Evolutionary conservation across 2,888 invertebrate species (phyloP).

Genomic region (Hanleya hanleyi): DNA sequence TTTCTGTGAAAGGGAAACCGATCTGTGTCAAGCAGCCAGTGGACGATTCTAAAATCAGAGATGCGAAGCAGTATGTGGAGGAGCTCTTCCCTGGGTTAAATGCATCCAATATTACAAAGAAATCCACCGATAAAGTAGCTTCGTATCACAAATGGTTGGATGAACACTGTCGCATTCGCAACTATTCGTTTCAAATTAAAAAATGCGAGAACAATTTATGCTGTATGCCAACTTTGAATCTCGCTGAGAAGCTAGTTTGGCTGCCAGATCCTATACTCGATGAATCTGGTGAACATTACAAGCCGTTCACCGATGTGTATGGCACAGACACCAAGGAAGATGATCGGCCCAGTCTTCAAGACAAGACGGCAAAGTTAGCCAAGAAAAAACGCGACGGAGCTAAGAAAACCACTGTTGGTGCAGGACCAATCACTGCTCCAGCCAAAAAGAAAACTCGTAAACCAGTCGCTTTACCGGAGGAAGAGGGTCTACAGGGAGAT

Average conservation of each 20-base stretch:
- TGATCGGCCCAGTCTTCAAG: conserved; percentile 29
- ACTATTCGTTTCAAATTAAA: not conserved
- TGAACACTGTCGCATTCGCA: not conserved
- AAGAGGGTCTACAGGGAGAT: not conserved
- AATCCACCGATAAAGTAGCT: not conserved
- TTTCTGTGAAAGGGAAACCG: not conserved
- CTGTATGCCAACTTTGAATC: not conserved
- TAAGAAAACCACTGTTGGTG: not conserved
- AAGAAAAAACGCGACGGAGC: not conserved
- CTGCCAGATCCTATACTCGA: not conserved
- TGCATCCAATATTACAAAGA: not conserved
- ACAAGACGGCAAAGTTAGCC: not conserved
- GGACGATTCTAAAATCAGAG: too few species aligned
- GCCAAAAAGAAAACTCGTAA: not conserved
- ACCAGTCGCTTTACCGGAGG: not conserved
- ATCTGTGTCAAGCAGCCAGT: not conserved
- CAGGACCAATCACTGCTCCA: not conserved
- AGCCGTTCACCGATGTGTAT: conserved; percentile 16
- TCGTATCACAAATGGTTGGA: not conserved
- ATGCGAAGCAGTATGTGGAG: too few species aligned
- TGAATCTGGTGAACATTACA: conserved; percentile 22
- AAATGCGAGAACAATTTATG: not conserved
- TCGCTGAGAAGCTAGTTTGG: not conserved
- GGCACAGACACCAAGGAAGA: conserved; percentile 13
- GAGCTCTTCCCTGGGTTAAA: not conserved